A percentile compares a stretch with the other conserved stretches of the same genome.
Conservation (phyloP, 2,113 vertebrate genomes). For the Reinhardtius hippoglossoides region DNA sequence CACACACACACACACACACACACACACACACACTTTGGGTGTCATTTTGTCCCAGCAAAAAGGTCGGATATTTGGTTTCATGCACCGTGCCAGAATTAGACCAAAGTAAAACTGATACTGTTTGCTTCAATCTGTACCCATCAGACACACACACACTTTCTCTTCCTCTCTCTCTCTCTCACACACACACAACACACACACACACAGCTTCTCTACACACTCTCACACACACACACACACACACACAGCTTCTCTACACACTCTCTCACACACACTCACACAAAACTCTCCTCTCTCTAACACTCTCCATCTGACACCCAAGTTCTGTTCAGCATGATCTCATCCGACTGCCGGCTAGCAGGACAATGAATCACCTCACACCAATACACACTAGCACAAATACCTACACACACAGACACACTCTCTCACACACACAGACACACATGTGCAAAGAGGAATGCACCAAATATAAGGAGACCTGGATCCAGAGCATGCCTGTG, state of each 20-base stretch:
- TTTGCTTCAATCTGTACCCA: conserved; percentile 34
- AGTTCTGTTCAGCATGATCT: conserved; percentile 62
- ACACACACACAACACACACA: background rate
- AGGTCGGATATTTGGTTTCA: conserved; percentile 73
- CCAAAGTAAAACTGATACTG: conserved; percentile 64
- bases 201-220: too few relatives aligned
- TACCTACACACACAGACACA: conserved; percentile 20
- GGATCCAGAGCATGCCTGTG: conserved; percentile 17
- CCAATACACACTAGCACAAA: conserved; percentile 27
- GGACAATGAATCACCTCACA: conserved; percentile 42
- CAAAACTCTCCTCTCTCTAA: background rate
- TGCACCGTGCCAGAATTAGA: conserved; percentile 71
- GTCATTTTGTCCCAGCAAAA: conserved; percentile 56
- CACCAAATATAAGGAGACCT: conserved; percentile 7
- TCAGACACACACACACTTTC: conserved; percentile 11
- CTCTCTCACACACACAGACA: conserved; percentile 28
- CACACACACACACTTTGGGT: conserved; percentile 23
- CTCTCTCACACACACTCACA: too few relatives aligned
- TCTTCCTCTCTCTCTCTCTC: background rate
- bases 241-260: too few relatives aligned
- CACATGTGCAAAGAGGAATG: conserved; percentile 22
- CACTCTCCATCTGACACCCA: conserved; percentile 54
- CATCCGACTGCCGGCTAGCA: conserved; percentile 59
- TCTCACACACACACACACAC: too few relatives aligned
- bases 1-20: conserved; percentile 1